Evolutionary conservation across 2,888 invertebrate genomes (phyloP), one percentile per base, ranked within the genome.

Genomic region (Tupiocoris notatus): DNA sequence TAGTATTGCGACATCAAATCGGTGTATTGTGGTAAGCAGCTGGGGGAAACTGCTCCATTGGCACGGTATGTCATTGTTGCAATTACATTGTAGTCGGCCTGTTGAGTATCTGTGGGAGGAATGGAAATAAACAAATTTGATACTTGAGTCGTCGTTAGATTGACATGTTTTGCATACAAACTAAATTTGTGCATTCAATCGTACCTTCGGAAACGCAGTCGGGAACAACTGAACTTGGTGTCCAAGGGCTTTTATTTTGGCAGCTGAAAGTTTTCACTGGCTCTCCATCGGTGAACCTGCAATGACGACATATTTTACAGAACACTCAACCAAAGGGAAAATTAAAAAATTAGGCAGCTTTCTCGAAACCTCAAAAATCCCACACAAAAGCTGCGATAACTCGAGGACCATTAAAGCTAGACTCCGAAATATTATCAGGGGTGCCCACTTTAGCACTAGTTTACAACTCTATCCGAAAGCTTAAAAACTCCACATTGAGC

Each of bases 171-270:
- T n/a, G n/a, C n/a, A n/a, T n/a, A n/a, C n/a, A n/a, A n/a, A n/a
- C 21, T 66, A 39, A 12, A 20, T 67, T 56, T 20, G 18, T n/a
- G n/a, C n/a, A n/a, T n/a, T n/a, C 17, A 23, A 63, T 20, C 54
- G 6, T 84, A 92, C 92, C 93, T 88, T 95, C 95, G 1, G 95
- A 95, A 21, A 97, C 96, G 84, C 97, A 97, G 82, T 96, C 95
- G 0, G 96, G 96, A 21, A 96, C 95, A 64, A 96, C 92, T 7
- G 93, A 92, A 1, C 91, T 89, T 0, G 97, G 96, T 9, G 89
- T 87, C 96, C 96, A 96, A 77, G 91, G 88, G 66, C 91, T 89
- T 81, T 91, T 91, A 0, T 89, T 88, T 83, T 93, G 91, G 82
- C 96, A 96, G 0, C 90, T 88, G 83, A 94, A 96, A 0, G 92